Conservation (phyloP, 1,140 invertebrate genomes). For the Megalopta genalis region DNA sequence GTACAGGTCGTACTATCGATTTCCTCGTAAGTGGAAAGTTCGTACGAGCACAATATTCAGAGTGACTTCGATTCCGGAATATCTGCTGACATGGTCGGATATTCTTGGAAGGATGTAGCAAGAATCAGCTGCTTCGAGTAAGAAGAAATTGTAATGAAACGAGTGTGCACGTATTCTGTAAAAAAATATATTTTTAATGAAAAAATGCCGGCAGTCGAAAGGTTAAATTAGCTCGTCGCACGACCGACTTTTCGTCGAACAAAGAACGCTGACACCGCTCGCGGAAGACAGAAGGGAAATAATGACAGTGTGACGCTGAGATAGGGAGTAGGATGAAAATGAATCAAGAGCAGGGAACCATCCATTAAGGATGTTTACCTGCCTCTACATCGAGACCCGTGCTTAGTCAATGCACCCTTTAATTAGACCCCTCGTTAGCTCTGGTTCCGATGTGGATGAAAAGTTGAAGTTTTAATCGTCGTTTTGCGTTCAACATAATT, state of each 20-base stretch:
- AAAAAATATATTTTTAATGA: too few species aligned
- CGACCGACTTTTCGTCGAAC: conserved; percentile 41
- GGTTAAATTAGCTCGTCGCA: not conserved
- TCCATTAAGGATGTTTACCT: conserved; percentile 40
- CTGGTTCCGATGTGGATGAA: not conserved
- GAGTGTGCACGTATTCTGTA: too few species aligned
- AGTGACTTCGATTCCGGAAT: not conserved
- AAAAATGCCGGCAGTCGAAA: not conserved
- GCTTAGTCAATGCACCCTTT: conserved; percentile 39
- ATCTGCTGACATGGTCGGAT: not conserved
- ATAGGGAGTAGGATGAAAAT: conserved; percentile 11
- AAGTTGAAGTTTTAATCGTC: not conserved
- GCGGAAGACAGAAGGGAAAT: not conserved
- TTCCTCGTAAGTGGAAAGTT: not conserved
- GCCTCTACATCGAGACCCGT: not conserved
- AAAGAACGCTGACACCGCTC: conserved; percentile 2
- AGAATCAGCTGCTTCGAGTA: not conserved
- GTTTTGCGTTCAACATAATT: not conserved
- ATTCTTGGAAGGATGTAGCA: not conserved
- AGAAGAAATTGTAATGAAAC: conserved; percentile 37
- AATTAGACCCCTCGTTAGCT: conserved; percentile 46
- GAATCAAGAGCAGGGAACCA: conserved; percentile 25
- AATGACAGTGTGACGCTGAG: not conserved
- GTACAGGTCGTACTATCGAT: not conserved
- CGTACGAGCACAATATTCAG: not conserved